Base-by-base conservation (phyloP, 2,797 vertebrate species). In the Cryptoblepharus egeriae region DNA sequence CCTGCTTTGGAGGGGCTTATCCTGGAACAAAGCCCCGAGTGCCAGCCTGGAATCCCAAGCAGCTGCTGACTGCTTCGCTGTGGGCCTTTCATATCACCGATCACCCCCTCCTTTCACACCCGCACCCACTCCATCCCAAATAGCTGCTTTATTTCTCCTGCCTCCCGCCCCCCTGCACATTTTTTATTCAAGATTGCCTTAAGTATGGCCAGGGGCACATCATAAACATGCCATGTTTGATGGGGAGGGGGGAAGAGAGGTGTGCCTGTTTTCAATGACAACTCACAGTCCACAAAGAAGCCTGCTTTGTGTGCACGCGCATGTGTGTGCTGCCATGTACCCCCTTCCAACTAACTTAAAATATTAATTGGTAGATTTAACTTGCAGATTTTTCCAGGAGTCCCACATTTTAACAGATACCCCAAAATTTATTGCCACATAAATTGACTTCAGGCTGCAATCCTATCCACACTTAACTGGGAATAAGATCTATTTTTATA, bases 41-140 rank as follows among this genome's bases (percentile, higher is more conserved):
- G 42, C 79, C 70, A 6, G 80, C 63, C 80, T 82, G 80, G 80
- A 86, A 82, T 82, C 76, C 49, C 80, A 82, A 86, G 64, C 85
- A 82, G 80, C 85, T 86, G 80, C 80, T 69, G 58, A 13, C 58
- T 37, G 70, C 70, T 52, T 7, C 15, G 24, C 64, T 28, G n/a
- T 55, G 58, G 45, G 30, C 58, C 42, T 57, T 80, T 76, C 42
- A 64, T 24, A 75, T 71, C 10, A 10, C n/a, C 26, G 7, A 35
- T n/a, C 5, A 7, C 58, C 35, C 16, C n/a, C 49, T 28, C 22
- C 37, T 26, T 55, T 52, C 57, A 5, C 13, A 18, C 57, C 11
- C 45, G 2, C 15, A 45, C 26, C 32, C 16, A 24, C 28, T 5
- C 68, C 5, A 7, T 52, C 22, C 60, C 74, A 71, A 58, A 45